Evolutionary conservation across 2,888 invertebrate species (phyloP).

Genomic region (Cistogaster globosa): DNA sequence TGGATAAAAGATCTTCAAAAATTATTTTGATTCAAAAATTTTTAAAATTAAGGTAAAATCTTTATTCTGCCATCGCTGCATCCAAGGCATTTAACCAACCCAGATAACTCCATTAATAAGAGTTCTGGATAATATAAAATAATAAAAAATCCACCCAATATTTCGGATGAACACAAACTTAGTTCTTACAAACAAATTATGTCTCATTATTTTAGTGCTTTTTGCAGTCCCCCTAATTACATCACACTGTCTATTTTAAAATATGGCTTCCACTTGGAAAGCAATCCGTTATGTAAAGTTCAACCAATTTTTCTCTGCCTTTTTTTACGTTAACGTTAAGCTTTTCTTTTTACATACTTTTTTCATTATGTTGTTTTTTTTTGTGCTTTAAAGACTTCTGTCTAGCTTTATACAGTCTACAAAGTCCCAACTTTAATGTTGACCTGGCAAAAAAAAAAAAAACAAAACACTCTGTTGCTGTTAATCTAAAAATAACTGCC

Average conservation of each 20-base stretch:
- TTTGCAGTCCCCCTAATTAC: neutral
- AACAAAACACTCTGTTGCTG: constrained; percentile 88
- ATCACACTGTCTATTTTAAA: constrained; percentile 16
- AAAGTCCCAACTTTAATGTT: constrained; percentile 86
- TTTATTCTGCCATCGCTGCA: too few species aligned
- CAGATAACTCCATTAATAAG: too few species aligned
- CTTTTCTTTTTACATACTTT: constrained; percentile 20
- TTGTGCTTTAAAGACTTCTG: constrained; percentile 6
- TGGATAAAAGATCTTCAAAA: too few species aligned
- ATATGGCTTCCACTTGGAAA: constrained; percentile 53
- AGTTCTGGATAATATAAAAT: too few species aligned
- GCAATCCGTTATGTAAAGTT: constrained; percentile 44
- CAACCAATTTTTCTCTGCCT: neutral
- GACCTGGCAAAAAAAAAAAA: constrained; percentile 86
- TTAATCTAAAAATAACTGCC: constrained; percentile 84
- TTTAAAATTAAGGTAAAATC: too few species aligned
- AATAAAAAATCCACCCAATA: too few species aligned
- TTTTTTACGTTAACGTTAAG: neutral
- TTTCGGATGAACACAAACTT: too few species aligned
- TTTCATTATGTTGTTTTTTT: neutral
- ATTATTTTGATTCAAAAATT: too few species aligned
- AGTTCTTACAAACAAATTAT: too few species aligned
- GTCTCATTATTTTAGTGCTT: too few species aligned
- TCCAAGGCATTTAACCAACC: too few species aligned
- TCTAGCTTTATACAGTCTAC: constrained; percentile 84